Percentiles rank a stretch among this genome's conserved stretches.
Evolutionary conservation across 2,888 invertebrate genomes (phyloP).

Genomic region (Graphium colonna): DNA sequence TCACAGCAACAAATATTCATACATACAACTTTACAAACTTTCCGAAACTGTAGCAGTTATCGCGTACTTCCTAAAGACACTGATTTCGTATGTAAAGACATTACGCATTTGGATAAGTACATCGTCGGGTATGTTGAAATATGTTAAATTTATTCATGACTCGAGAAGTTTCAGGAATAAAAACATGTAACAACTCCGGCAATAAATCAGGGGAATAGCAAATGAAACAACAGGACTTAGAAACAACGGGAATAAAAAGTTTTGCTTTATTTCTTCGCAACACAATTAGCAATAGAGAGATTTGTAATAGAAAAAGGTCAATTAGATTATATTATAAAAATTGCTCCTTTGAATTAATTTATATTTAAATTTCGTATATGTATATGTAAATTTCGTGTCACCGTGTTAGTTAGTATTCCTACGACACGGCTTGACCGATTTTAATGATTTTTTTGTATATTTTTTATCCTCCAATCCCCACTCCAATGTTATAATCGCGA

Average conservation of each 20-base stretch:
- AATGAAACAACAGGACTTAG: conserved; percentile 13
- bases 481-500: no score
- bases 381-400: no score
- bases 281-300: background rate
- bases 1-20: no score
- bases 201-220: conserved; percentile 20
- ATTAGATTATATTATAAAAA: no score
- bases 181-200: conserved; percentile 17
- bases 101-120: conserved; percentile 7
- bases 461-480: no score
- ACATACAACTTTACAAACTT: background rate
- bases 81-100: conserved; percentile 9
- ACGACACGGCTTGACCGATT: no score
- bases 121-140: conserved; percentile 8
- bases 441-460: no score
- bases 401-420: no score
- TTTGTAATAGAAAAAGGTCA: no score
- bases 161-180: conserved; percentile 19
- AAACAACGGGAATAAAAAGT: conserved; percentile 12
- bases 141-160: conserved; percentile 20
- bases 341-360: background rate
- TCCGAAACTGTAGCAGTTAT: background rate
- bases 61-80: background rate
- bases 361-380: no score
- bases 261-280: conserved; percentile 6